Base-by-base conservation (phyloP, 2,888 invertebrate species). In the Thecocarcelia acutangulata region DNA sequence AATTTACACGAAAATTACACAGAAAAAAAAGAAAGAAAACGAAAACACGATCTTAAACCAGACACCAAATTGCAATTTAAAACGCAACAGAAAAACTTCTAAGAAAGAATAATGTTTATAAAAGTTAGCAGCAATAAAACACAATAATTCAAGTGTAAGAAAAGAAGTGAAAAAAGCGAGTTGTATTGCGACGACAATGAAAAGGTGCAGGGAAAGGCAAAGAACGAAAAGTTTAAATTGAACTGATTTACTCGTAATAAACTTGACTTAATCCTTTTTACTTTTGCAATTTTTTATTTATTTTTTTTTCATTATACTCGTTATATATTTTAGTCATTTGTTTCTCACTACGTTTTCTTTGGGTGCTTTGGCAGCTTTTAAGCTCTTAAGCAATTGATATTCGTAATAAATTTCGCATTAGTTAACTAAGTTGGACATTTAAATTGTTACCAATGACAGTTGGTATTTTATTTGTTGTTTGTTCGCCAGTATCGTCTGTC, bases 371-470 rank as follows among this genome's bases (percentile, higher is more conserved):
- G 4, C 9, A 15, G 21, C 33, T 33, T 33, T 66, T 70, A 24
- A 58, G 56, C 78, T 78, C 44, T 79, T 59, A 66, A 79, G 84
- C 85, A 85, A 85, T 85, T 84, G 84, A 85, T 85, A 86, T 87
- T 86, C 84, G 86, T 84, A 86, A 87, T 87, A 87, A 87, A 87
- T 87, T 87, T 85, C 85, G 86, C 86, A 87, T 87, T 86, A 87
- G 86, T 87, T 86, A 87, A 86, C 87, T 87, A 87, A 87, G 87
- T 86, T 85, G 87, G 86, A 86, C 87, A 87, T 84, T 85, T 86
- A 87, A 87, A 86, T 86, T 86, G 86, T 86, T 86, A 85, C 85
- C 64, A 79, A 82, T 84, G 85, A 85, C 86, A 84, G 83, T 84
- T 81, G 74, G 80, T 75, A 79, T 83, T 75, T 80, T 84, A 81